Conservation (phyloP, 2,888 invertebrate genomes). For the Xestia rhomboidea region DNA sequence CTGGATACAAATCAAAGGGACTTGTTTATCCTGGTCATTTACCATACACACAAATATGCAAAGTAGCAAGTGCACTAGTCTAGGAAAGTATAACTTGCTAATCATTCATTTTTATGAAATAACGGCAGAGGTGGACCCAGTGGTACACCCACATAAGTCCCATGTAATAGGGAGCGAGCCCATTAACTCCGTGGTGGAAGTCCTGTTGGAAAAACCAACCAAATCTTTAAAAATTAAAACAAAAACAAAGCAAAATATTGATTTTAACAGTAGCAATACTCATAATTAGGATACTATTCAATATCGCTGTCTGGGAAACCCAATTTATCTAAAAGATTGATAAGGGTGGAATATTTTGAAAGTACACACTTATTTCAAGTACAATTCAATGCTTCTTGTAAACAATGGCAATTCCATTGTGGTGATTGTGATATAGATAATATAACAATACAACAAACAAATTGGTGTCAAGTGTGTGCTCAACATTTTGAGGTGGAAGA, state of each 20-base stretch:
- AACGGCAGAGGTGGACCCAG: neutral
- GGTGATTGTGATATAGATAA: slow-evolving; percentile 32
- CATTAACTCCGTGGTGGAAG: neutral
- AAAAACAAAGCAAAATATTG: neutral
- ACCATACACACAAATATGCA: neutral
- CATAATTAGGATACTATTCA: neutral
- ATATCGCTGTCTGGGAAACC: neutral
- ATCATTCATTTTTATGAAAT: slow-evolving; percentile 3
- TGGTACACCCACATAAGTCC: neutral
- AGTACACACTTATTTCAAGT: slow-evolving; percentile 14
- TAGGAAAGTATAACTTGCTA: slow-evolving; percentile 1
- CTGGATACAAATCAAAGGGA: neutral
- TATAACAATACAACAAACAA: slow-evolving; percentile 40
- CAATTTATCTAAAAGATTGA: neutral
- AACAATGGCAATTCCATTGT: slow-evolving; percentile 41
- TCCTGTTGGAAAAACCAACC: neutral
- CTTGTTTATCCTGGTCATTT: neutral
- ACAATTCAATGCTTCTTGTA: slow-evolving; percentile 17
- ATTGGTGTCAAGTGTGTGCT: slow-evolving; percentile 31
- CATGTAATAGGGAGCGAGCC: neutral
- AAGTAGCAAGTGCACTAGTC: slow-evolving; percentile 11
- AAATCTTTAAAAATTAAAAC: neutral
- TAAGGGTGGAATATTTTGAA: slow-evolving; percentile 19
- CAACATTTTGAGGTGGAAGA: slow-evolving; percentile 24
- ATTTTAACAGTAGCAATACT: neutral